Percentiles rank a stretch among this genome's conserved stretches.
phyloP scores from a whole-genome alignment of 2,113 vertebrate genomes.

The Capreolus pygargus region DNA sequence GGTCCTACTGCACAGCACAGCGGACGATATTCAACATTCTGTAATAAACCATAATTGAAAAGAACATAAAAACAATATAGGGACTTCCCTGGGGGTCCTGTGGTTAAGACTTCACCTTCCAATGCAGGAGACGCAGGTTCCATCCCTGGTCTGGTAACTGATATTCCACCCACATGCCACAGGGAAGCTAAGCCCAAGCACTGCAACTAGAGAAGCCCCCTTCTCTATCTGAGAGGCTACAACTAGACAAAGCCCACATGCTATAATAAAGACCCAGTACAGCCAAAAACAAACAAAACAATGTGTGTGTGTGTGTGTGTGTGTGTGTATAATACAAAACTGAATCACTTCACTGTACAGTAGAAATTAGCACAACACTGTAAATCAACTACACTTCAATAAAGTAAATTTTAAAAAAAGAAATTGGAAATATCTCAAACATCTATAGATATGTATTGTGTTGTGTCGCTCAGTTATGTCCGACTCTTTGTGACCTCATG shows the following conservation, averaged over 20 bases:
- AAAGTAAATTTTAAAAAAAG: background rate
- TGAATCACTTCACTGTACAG: background rate
- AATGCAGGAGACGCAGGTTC: background rate
- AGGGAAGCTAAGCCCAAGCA: background rate
- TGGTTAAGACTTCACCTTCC: background rate
- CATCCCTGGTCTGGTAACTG: background rate
- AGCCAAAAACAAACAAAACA: background rate
- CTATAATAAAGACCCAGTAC: background rate
- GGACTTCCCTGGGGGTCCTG: background rate
- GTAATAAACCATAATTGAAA: background rate
- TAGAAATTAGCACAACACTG: background rate
- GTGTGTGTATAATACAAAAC: background rate
- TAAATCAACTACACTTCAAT: background rate
- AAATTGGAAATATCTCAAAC: background rate
- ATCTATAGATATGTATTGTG: background rate
- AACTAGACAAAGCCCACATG: background rate
- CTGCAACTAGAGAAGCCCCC: background rate
- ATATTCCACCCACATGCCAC: background rate
- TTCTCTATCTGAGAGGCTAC: background rate
- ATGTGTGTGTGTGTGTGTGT: too few species aligned
- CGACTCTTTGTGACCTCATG: background rate
- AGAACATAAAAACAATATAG: background rate
- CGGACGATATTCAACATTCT: background rate
- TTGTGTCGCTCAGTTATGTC: background rate
- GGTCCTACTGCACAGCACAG: background rate